These are phyloP conservation scores for Yoshiicerus persimilis DNA, from an alignment of 1,140 invertebrate species.

Conservation along the genomic window DNA sequence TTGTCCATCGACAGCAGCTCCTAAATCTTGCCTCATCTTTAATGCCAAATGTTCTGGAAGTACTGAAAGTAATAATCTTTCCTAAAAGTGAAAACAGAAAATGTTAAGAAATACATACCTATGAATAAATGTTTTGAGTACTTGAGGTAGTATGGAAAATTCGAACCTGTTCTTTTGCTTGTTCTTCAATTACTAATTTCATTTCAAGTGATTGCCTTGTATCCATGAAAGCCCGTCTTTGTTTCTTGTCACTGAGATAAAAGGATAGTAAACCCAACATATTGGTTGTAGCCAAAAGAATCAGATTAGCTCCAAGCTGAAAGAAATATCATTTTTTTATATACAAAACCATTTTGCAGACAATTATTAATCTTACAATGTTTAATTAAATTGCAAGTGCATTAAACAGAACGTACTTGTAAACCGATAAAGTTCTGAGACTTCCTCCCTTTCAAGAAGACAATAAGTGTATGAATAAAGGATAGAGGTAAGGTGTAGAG, in stretches of 20 bases:
- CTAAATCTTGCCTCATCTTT: constrained; percentile 89
- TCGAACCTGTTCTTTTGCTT: constrained; percentile 81
- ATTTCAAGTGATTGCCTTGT: constrained; percentile 88
- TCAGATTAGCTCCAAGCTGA: constrained; percentile 69
- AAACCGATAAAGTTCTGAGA: constrained; percentile 53
- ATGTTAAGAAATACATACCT: not conserved
- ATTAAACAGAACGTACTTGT: constrained; percentile 58
- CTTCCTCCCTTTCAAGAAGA: constrained; percentile 59
- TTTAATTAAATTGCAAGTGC: not conserved
- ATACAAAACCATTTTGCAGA: no score
- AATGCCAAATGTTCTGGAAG: constrained; percentile 92
- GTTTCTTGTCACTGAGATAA: constrained; percentile 80
- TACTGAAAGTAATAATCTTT: constrained; percentile 84
- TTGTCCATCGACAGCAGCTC: constrained; percentile 79
- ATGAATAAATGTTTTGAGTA: not conserved
- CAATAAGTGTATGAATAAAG: constrained; percentile 62
- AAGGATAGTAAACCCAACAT: constrained; percentile 75
- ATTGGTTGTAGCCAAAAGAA: constrained; percentile 69
- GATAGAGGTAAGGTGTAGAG: constrained; percentile 64
- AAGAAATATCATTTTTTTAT: constrained; percentile 30
- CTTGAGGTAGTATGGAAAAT: not conserved
- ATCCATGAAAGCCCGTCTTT: constrained; percentile 83
- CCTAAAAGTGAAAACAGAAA: constrained; percentile 61
- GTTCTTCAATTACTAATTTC: constrained; percentile 88
- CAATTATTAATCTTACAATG: no score